Percentiles rank a stretch among this genome's conserved stretches.
phyloP scores from a whole-genome alignment of 2,888 invertebrate genomes.

The Drosophila affinis region DNA sequence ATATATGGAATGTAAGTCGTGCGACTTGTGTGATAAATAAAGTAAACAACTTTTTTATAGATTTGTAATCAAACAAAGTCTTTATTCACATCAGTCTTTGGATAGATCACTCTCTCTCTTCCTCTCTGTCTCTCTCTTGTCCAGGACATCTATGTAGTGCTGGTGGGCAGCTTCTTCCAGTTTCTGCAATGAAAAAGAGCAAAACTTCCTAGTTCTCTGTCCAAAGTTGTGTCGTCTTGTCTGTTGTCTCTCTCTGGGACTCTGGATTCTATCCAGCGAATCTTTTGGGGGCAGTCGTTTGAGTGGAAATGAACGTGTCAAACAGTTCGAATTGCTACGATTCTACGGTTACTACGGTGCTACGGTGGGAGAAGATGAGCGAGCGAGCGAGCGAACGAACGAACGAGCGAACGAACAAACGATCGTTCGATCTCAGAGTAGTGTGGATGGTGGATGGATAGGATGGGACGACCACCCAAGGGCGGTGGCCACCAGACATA shows the following conservation, averaged over 20 bases:
- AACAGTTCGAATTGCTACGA: constrained; percentile 37
- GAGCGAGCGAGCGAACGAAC: constrained; percentile 5
- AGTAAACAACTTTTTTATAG: not conserved
- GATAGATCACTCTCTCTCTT: not conserved
- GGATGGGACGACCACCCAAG: not conserved
- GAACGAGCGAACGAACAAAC: too few relatives aligned
- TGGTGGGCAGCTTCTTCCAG: not conserved
- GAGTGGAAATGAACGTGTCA: not conserved
- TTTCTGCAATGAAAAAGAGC: constrained; percentile 32
- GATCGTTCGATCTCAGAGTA: not conserved
- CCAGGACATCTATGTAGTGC: not conserved
- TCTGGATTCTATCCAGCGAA: not conserved
- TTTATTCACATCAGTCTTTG: constrained; percentile 1
- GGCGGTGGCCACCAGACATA: not conserved
- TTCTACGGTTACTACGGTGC: constrained; percentile 4
- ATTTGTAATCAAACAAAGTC: not conserved
- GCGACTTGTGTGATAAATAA: not conserved
- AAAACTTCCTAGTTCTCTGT: constrained; percentile 37
- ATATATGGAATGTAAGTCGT: not conserved
- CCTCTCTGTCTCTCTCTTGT: not conserved
- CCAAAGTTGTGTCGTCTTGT: constrained; percentile 13
- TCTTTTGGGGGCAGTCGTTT: not conserved
- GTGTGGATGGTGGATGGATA: not conserved
- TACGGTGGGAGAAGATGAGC: constrained; percentile 20
- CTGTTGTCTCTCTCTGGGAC: not conserved